Evolutionary conservation across 2,797 vertebrate genomes (phyloP), one percentile per base, ranked within the genome.

Genomic region (Cottoperca gobio): DNA sequence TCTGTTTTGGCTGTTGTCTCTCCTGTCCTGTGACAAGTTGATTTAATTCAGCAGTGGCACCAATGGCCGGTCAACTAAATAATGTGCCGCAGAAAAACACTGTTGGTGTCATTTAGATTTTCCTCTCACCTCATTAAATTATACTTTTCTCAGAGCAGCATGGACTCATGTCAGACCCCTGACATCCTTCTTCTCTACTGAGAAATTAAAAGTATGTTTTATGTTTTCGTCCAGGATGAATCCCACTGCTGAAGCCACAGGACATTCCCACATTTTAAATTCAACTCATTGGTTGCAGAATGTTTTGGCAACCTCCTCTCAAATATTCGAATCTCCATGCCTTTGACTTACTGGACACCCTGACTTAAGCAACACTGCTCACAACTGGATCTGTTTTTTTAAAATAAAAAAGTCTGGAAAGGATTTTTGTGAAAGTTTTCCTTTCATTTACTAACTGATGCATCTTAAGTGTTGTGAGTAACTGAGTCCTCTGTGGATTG

Each of bases 191-290:
- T 65, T 31, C 54, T 79, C 70, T 59, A 21, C 60, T 79, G 64
- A 89, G 87, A 85, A 82, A 89, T 83, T 48, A 78, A 55, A 89
- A 85, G 54, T 58, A 78, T 88, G 74, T 83, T 81, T 84, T 35
- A 40, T 62, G 65, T 73, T 66, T 79, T 69, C 65, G 70, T 58
- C 58, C 67, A 68, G 57, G 69, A 73, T 66, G 68, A 78, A 74
- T 67, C 66, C 68, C 69, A 26, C 40, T 86, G 84, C 82, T 86
- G 70, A 89, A 81, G 75, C 76, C 62, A 63, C 81, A 31, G 82
- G 82, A 82, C 73, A 79, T 92, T 93, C 78, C 81, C 91, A 92
- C 80, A 85, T 86, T 81, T 81, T 69, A 73, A 82, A 73, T 81
- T 85, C 72, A 83, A 73, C 46, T 76, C 54, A 63, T 84, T 67